Evolutionary conservation across 2,797 vertebrate species (phyloP).

Genomic region (Clarias laeviceps): DNA sequence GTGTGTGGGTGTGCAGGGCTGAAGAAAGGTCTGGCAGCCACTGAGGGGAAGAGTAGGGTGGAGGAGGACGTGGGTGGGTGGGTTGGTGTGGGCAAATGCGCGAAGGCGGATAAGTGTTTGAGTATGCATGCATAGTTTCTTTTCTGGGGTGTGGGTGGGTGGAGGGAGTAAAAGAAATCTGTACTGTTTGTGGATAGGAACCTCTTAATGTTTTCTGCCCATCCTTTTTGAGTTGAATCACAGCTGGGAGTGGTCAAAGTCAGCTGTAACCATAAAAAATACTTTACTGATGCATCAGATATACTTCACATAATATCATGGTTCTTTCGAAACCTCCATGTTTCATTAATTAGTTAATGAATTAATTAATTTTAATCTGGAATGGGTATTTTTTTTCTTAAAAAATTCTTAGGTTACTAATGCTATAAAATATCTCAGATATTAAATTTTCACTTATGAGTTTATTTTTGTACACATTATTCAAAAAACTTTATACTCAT

Average conservation of each 20-base stretch:
- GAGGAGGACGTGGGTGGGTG: slow-evolving; percentile 54
- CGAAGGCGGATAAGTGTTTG: slow-evolving; percentile 34
- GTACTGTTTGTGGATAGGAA: slow-evolving; percentile 39
- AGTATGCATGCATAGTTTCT: slow-evolving; percentile 45
- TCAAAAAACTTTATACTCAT: neutral
- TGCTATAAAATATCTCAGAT: neutral
- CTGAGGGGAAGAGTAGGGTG: slow-evolving; percentile 53
- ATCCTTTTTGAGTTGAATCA: slow-evolving; percentile 42
- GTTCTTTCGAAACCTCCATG: slow-evolving; percentile 1
- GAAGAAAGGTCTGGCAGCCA: slow-evolving; percentile 50
- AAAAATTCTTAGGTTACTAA: neutral
- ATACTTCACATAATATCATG: neutral
- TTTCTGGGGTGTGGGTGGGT: slow-evolving; percentile 38
- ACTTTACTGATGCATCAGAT: neutral
- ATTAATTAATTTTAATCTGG: neutral
- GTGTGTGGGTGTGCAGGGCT: slow-evolving; percentile 48
- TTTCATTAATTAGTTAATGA: neutral
- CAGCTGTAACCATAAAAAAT: neutral
- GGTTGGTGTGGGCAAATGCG: slow-evolving; percentile 28
- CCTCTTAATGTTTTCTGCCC: slow-evolving; percentile 32
- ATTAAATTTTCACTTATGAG: neutral
- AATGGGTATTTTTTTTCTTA: neutral
- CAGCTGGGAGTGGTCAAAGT: slow-evolving; percentile 36
- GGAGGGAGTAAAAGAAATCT: slow-evolving; percentile 46
- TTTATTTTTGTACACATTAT: neutral